Evolutionary conservation across 2,113 vertebrate genomes (phyloP), one percentile per base, ranked within the genome.

Genomic region (Vanacampus margaritifer): DNA sequence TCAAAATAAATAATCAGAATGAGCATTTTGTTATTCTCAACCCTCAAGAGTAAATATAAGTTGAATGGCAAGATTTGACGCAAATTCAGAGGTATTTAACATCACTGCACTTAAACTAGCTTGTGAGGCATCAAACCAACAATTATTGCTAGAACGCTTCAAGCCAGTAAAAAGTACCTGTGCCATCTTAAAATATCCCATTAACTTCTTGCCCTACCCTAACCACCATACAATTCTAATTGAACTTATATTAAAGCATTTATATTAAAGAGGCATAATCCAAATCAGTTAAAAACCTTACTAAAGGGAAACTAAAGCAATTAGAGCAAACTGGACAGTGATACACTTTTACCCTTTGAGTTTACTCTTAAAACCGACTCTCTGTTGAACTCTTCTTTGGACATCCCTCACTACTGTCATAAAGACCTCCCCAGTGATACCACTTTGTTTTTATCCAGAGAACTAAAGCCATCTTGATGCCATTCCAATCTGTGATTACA

Each of bases 251-350:
- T 41, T 10, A 41, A 41, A 41, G 39, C 39, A n/a, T n/a, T n/a
- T n/a, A n/a, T n/a, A n/a, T n/a, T n/a, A n/a, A n/a, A n/a, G n/a
- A n/a, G n/a, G n/a, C n/a, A n/a, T n/a, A n/a, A 76, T 65, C 50
- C 60, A 78, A 72, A 78, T 19, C 51, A 61, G 66, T 78, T 74
- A 13, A 72, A 74, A 66, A 0, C 24, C 4, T 68, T 46, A 36
- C 64, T 68, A 79, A 35, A 54, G 51, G 58, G 68, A 43, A 28
- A 36, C 53, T 71, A 78, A 45, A 59, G 48, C 67, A 74, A 67
- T 73, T 73, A 64, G 23, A 69, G 35, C n/a, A 59, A 59, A 54
- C 14, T 56, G 41, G 46, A 57, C 37, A 37, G 50, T 71, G 62
- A 74, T 69, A 36, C 43, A 50, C 37, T 11, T 57, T n/a, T 63